A percentile compares a stretch with the other conserved stretches of the same genome.
These are phyloP conservation scores for Cyclina sinensis DNA, from an alignment of 1,140 invertebrate species.

Conservation along the genomic window DNA sequence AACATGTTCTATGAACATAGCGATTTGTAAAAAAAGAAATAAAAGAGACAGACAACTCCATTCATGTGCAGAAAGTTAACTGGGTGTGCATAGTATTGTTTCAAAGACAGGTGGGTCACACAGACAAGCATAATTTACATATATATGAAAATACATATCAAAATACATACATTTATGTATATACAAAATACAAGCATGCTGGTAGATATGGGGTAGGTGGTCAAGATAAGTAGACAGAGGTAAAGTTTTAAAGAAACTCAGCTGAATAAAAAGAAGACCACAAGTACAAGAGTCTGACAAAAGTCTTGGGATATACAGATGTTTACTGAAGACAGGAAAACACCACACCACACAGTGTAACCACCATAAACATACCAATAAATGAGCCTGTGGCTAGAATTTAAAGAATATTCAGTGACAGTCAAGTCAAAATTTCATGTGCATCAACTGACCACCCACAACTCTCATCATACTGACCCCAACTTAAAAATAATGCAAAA, in stretches of 20 bases:
- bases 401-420: too few relatives aligned
- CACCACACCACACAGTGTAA: conserved; percentile 46
- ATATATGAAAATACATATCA: neutral
- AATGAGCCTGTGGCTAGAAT: conserved; percentile 50
- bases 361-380: conserved; percentile 37
- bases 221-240: neutral
- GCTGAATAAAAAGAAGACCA: neutral
- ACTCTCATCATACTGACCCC: too few relatives aligned
- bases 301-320: neutral
- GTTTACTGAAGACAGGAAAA: neutral
- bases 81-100: neutral
- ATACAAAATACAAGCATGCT: neutral
- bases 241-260: too few relatives aligned
- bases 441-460: too few relatives aligned
- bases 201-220: neutral
- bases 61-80: neutral
- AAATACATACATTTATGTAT: neutral
- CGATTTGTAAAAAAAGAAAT: too few relatives aligned
- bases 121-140: neutral
- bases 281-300: neutral
- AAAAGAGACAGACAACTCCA: neutral
- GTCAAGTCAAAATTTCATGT: too few relatives aligned
- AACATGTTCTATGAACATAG: too few relatives aligned
- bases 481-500: too few relatives aligned
- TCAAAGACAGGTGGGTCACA: neutral